phyloP scores from a whole-genome alignment of 2,888 invertebrate genomes.

The Lycia hirtaria region DNA sequence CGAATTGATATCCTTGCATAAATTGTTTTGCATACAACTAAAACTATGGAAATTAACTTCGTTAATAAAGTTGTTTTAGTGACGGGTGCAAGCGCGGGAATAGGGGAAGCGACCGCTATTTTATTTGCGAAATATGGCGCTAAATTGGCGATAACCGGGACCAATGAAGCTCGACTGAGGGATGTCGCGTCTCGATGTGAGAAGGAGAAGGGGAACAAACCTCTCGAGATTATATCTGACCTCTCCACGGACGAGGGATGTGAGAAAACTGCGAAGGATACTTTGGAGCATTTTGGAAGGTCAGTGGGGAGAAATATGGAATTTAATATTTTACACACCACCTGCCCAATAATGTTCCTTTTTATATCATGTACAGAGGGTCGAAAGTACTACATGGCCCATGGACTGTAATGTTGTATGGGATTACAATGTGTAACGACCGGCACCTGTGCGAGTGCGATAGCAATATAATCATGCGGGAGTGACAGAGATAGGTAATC shows the following conservation, averaged over 20 bases:
- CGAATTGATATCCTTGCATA: too few relatives aligned
- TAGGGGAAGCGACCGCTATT: constrained; percentile 53
- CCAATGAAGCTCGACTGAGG: constrained; percentile 48
- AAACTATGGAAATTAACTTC: constrained; percentile 47
- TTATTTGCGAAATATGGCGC: constrained; percentile 54
- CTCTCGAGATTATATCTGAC: constrained; percentile 53
- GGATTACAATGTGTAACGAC: too few relatives aligned
- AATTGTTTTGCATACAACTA: too few relatives aligned
- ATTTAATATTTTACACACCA: too few relatives aligned
- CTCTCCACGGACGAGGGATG: constrained; percentile 58
- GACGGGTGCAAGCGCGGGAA: constrained; percentile 60
- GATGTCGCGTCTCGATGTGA: constrained; percentile 48
- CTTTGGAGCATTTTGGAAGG: constrained; percentile 54
- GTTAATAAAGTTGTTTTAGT: constrained; percentile 55
- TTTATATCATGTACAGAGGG: too few relatives aligned
- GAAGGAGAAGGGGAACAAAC: constrained; percentile 41
- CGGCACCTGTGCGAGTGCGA: too few relatives aligned
- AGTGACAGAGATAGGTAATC: too few relatives aligned
- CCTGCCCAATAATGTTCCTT: too few relatives aligned
- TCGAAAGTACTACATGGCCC: too few relatives aligned
- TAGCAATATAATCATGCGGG: too few relatives aligned
- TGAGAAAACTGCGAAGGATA: constrained; percentile 49
- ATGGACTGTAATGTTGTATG: too few relatives aligned
- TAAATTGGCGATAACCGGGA: constrained; percentile 52
- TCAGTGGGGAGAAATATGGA: constrained; percentile 18